Evolutionary conservation across 2,888 invertebrate genomes (phyloP).

Genomic region (Platypus cylindrus): DNA sequence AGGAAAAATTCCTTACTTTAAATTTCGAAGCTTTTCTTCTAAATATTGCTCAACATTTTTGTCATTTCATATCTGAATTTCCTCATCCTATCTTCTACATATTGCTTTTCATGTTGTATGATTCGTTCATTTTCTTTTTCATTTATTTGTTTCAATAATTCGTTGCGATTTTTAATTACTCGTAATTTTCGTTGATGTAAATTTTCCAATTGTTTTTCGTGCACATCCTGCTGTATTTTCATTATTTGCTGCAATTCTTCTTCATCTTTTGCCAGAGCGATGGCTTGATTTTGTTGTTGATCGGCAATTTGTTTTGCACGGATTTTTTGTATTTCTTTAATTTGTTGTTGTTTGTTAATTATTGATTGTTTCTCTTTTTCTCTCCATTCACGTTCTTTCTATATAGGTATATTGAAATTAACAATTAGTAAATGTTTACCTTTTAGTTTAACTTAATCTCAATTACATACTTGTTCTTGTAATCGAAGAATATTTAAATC

Average conservation of each 20-base stretch:
- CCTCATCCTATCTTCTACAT: constrained; percentile 53
- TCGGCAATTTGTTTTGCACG: constrained; percentile 39
- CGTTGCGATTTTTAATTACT: constrained; percentile 44
- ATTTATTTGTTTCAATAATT: constrained; percentile 56
- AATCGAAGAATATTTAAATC: constrained; percentile 40
- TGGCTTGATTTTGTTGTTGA: constrained; percentile 47
- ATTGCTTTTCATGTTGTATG: constrained; percentile 45
- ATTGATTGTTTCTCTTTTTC: constrained; percentile 50
- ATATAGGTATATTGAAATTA: too few species aligned
- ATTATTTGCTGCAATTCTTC: constrained; percentile 33
- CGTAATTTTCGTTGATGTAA: constrained; percentile 31
- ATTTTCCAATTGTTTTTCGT: constrained; percentile 33
- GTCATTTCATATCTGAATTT: constrained; percentile 46
- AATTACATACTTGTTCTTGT: too few species aligned
- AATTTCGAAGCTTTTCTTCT: constrained; percentile 43
- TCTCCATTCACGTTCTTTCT: constrained; percentile 58
- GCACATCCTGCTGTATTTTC: constrained; percentile 36
- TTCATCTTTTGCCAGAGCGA: constrained; percentile 51
- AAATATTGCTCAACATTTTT: constrained; percentile 38
- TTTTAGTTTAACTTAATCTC: too few species aligned
- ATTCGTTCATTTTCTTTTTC: constrained; percentile 55
- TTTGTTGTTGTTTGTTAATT: constrained; percentile 41
- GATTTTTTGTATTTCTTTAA: constrained; percentile 35
- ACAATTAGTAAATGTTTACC: too few species aligned
- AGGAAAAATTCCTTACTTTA: too few species aligned